These are phyloP conservation scores for Luffia ferchaultella DNA, from an alignment of 2,888 invertebrate genomes.

Conservation along the genomic window DNA sequence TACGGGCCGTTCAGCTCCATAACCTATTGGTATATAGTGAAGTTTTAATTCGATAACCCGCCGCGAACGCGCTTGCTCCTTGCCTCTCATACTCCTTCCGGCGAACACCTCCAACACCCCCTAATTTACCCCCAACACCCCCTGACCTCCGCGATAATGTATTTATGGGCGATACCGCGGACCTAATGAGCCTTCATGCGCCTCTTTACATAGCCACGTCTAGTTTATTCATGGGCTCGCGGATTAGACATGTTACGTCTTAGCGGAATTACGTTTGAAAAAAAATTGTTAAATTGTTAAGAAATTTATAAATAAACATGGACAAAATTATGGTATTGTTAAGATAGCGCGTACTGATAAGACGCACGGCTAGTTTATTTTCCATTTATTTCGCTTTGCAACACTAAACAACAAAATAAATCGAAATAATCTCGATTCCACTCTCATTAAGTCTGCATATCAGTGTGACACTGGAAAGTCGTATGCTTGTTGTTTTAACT, in stretches of 20 bases:
- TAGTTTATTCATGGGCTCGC: constrained; percentile 2
- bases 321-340: too few species aligned
- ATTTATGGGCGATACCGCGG: constrained; percentile 63
- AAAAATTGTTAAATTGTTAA: too few species aligned
- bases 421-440: too few species aligned
- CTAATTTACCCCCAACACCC: constrained; percentile 7
- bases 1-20: constrained; percentile 60
- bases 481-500: too few species aligned
- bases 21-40: constrained; percentile 55
- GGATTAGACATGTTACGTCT: neutral
- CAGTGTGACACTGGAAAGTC: too few species aligned
- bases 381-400: too few species aligned
- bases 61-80: constrained; percentile 21
- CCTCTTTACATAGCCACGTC: constrained; percentile 36
- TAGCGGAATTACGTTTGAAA: too few species aligned
- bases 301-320: too few species aligned
- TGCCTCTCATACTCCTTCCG: constrained; percentile 13
- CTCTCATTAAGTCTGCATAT: too few species aligned
- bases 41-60: constrained; percentile 62
- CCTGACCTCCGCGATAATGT: constrained; percentile 41
- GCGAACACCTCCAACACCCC: constrained; percentile 11
- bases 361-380: too few species aligned
- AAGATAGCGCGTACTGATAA: too few species aligned
- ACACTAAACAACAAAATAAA: too few species aligned
- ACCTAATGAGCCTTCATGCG: constrained; percentile 58